Evolutionary conservation across 2,113 vertebrate genomes (phyloP), one percentile per base, ranked within the genome.

Genomic region (Gavia stellata): DNA sequence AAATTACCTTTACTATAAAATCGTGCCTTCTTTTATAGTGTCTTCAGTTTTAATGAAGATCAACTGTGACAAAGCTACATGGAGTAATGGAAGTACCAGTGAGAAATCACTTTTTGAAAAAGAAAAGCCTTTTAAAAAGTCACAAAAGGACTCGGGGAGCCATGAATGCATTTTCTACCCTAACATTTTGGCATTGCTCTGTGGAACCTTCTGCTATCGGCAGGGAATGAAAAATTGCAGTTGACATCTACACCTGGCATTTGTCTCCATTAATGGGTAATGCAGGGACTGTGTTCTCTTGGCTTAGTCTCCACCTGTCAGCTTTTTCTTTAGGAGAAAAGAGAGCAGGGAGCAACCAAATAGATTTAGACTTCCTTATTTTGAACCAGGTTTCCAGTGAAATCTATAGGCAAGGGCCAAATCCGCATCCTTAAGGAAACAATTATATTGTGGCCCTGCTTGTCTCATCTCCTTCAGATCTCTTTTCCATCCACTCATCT

Each of bases 41-140:
- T 81, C 83, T 93, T 63, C 79, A 71, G 50, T 80, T 94, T 94
- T 95, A 95, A 96, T 88, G 85, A 94, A 81, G 65, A 96, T 91
- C 75, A 88, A 23, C 56, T 81, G 70, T 81, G 84, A 88, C 62
- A 95, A 84, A 97, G 45, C 77, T 34, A 68, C 52, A 80, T 0
- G 2, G 34, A 78, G 3, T 84, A 89, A 73, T 38, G 49, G 53
- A 84, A 84, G 15, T 81, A 91, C 31, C 42, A 71, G 66, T 84
- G 7, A 70, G 31, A 92, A 92, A 92, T 71, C 2, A 0, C 20
- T 58, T 91, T 81, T 87, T 91, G 63, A 70, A 94, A 92, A 85
- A 42, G 79, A 82, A 86, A 91, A 91, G 24, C 80, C 67, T 83
- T 95, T 73, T 62, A 15, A 85, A 74, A 62, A 77, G 59, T 70